Evolutionary conservation across 2,888 invertebrate species (phyloP), one percentile per base, ranked within the genome.

Genomic region (Erebia palarica): DNA sequence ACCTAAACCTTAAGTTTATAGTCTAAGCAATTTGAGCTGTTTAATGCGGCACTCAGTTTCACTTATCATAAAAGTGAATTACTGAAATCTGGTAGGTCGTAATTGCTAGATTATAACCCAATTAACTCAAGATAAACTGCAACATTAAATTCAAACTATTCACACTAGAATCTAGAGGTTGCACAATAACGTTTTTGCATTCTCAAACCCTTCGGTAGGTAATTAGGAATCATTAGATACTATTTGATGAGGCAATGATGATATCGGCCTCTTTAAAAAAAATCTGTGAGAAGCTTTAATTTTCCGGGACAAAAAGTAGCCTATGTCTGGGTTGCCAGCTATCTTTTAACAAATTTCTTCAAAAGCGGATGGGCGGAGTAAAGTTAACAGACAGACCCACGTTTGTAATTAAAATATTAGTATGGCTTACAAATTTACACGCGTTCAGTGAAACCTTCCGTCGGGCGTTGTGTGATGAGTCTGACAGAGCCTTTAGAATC

Each of bases 211-310:
- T 47, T 18, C 13, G 16, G 44, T 13, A 44, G 47, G n/a, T 44
- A 61, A 36, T 60, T 59, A 36, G 58, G 69, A 63, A 51, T 59
- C 58, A 42, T 72, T 72, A 71, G 47, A 59, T 21, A 3, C 49
- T 42, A 36, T 36, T 5, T 36, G 7, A 36, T 36, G 7, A 36
- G 7, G 36, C 27, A 3, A 27, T 27, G 36, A 36, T 36, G 5
- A 36, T 36, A 7, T 36, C 0, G 36, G 1, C 36, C 5, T 36
- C 36, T 36, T 7, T 0, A 36, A 36, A 36, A 27, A 36, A 36
- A 7, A 7, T 7, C 36, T 36, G 36, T 36, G 36, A 36, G 36
- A 36, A 36, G 0, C 5, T 36, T 36, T 36, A 1, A 36, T 36
- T 36, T 7, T 36, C 36, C 7, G 36, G 36, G 36, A 27, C 27